Evolutionary conservation across 2,888 invertebrate genomes (phyloP).

Genomic region (Nephrotoma guestfalica): DNA sequence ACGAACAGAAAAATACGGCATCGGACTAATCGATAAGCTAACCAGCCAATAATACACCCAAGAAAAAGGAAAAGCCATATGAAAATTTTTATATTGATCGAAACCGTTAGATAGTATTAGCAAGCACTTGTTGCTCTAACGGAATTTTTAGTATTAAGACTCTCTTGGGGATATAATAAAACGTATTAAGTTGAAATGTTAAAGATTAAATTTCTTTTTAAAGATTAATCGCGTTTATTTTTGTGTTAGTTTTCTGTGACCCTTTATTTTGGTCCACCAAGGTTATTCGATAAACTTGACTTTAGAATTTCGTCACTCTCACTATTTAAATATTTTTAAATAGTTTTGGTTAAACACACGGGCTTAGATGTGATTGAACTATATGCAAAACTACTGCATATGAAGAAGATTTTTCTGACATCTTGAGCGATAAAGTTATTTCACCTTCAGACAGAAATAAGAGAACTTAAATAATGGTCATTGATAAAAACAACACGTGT

Average conservation of each 20-base stretch:
- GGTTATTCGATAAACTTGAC: not conserved
- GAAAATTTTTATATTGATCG: not conserved
- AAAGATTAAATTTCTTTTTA: not conserved
- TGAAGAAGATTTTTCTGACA: too few relatives aligned
- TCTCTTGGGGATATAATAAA: not conserved
- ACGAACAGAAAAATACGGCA: not conserved
- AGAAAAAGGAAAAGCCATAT: not conserved
- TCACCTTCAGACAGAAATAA: too few relatives aligned
- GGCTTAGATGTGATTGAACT: not conserved
- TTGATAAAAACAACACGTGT: too few relatives aligned
- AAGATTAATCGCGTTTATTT: not conserved
- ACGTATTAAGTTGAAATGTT: too few relatives aligned
- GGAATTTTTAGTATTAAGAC: not conserved
- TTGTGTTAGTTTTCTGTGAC: not conserved
- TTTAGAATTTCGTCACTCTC: not conserved
- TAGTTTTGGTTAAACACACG: not conserved
- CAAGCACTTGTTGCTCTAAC: not conserved
- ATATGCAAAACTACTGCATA: not conserved
- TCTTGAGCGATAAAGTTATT: too few relatives aligned
- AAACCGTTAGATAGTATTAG: not conserved
- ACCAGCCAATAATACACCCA: not conserved
- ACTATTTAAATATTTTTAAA: not conserved
- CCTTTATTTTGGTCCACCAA: not conserved
- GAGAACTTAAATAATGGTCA: too few relatives aligned
- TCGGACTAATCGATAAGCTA: not conserved